Evolutionary conservation across 2,113 vertebrate genomes (phyloP), one percentile per base, ranked within the genome.

Genomic region (Rhineura floridana): DNA sequence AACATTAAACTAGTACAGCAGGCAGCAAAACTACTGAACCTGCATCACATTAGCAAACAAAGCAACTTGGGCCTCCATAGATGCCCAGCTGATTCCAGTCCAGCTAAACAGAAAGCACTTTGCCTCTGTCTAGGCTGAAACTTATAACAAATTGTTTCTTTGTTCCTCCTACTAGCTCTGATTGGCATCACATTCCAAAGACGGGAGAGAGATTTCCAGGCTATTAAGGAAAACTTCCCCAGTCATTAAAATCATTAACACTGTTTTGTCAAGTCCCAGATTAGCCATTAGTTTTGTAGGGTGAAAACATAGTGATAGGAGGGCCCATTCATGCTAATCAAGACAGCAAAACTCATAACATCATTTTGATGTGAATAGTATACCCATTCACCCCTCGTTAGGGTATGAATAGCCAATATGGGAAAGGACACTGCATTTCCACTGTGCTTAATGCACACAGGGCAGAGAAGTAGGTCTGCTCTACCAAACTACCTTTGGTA

Each of bases 291-390:
- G 73, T 48, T n/a, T 44, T 77, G 46, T 42, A 62, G 76, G 72
- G 59, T 77, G 55, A 83, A 88, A 77, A 46, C 72, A 75, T 63
- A 82, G 72, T 63, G 33, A 63, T 79, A 42, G 85, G 25, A 50
- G 73, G 23, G 46, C 30, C 77, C 46, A 80, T 87, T 55, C 77
- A 80, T 70, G 63, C 76, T 87, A 72, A 59, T 87, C 65, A 81
- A 73, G 50, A 63, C 52, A 82, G 69, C 11, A 72, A 33, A 48
- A 87, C 69, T 81, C 62, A 42, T 52, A 70, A 30, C 28, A 82
- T 28, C 13, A 82, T 82, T 82, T 82, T 44, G 81, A 82, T 46
- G 81, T 65, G 84, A 81, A 70, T 59, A 69, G 10, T 30, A 30
- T 75, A 62, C 33, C 50, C 69, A 83, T 72, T 83, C 23, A 30